These are phyloP conservation scores for Sylvia atricapilla DNA, from an alignment of 2,113 vertebrate species.

Conservation along the genomic window DNA sequence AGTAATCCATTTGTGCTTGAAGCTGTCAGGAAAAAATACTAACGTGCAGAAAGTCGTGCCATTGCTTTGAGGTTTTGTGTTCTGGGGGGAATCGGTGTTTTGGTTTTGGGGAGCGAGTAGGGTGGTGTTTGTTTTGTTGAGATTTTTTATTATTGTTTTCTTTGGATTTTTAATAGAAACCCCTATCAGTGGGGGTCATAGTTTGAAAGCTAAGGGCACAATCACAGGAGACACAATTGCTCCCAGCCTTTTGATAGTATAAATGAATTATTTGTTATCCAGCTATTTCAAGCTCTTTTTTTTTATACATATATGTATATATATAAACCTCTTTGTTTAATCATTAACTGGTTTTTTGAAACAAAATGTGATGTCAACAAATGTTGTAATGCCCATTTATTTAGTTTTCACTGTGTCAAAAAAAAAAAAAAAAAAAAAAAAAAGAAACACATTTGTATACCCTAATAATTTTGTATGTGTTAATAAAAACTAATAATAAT, in stretches of 20 bases:
- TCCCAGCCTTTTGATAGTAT: conserved; percentile 32
- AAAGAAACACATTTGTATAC: conserved; percentile 70
- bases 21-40: conserved; percentile 12
- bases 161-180: neutral
- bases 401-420: conserved; percentile 55
- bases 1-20: conserved; percentile 30
- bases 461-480: conserved; percentile 76
- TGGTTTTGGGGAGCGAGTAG: neutral
- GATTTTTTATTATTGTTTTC: neutral
- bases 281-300: conserved; percentile 52
- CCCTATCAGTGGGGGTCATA: neutral
- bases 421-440: conserved; percentile 39
- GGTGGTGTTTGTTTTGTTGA: neutral
- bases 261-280: conserved; percentile 39
- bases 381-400: conserved; percentile 60
- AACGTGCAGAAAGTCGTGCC: neutral
- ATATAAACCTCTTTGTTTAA: conserved; percentile 56
- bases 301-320: neutral
- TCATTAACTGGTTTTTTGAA: conserved; percentile 50
- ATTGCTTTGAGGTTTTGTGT: conserved; percentile 18
- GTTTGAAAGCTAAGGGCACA: conserved; percentile 37
- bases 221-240: neutral
- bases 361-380: conserved; percentile 53
- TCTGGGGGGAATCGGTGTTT: neutral
- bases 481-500: conserved; percentile 75